These are phyloP conservation scores for Orgyia antiqua DNA, from an alignment of 2,888 invertebrate species.

Conservation along the genomic window DNA sequence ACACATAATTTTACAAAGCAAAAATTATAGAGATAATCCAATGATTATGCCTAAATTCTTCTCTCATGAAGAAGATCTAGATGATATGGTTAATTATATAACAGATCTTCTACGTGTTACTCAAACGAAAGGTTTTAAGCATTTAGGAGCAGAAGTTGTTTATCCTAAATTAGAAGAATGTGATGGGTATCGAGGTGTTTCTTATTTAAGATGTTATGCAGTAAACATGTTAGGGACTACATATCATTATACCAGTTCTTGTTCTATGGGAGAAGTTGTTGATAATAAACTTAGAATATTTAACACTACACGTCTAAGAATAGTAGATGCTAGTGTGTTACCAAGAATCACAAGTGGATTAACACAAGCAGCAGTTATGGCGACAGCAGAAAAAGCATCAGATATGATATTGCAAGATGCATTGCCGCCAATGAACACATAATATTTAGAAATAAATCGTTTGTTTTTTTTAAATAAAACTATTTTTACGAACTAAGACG, in stretches of 20 bases:
- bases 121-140: slow-evolving; percentile 50
- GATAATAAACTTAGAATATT: slow-evolving; percentile 44
- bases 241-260: slow-evolving; percentile 19
- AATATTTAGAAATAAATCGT: background rate
- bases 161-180: slow-evolving; percentile 17
- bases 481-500: too few species aligned
- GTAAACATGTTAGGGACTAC: slow-evolving; percentile 8
- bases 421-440: background rate
- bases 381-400: slow-evolving; percentile 79
- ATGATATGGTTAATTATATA: slow-evolving; percentile 48
- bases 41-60: slow-evolving; percentile 78
- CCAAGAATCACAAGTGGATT: slow-evolving; percentile 76
- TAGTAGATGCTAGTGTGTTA: slow-evolving; percentile 81
- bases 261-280: slow-evolving; percentile 23
- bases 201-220: slow-evolving; percentile 19
- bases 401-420: slow-evolving; percentile 21
- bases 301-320: slow-evolving; percentile 72
- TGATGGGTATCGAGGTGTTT: background rate
- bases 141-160: slow-evolving; percentile 38
- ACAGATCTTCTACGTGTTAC: slow-evolving; percentile 40
- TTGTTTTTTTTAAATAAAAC: background rate
- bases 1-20: slow-evolving; percentile 64
- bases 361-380: slow-evolving; percentile 76
- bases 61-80: slow-evolving; percentile 62
- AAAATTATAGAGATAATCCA: slow-evolving; percentile 74